Evolutionary conservation across 2,888 invertebrate species (phyloP), one percentile per base, ranked within the genome.

Genomic region (Rhamnusium bicolor): DNA sequence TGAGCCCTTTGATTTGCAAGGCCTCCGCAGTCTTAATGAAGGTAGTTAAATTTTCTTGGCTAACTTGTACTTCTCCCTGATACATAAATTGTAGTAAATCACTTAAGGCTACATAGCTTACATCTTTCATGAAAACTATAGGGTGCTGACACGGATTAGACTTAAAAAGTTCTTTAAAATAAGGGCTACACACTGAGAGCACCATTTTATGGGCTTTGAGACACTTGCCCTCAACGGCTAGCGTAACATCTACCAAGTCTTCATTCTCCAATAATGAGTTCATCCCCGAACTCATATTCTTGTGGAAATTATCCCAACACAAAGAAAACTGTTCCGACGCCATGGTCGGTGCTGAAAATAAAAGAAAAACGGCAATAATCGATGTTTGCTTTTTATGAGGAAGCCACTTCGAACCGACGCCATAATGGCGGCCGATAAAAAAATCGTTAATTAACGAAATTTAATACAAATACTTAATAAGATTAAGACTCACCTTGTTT

Each of bases 301-400:
- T 91, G 88, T 92, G 92, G 90, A 93, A 93, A 89, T 93, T 93
- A 86, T 93, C 93, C 93, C 93, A 93, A 86, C 92, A 91, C 87
- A 93, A 89, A 86, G 93, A 93, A 86, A 92, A 92, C 87, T 92
- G 92, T 88, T 92, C 92, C 86, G 91, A 91, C 90, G 91, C 91
- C 87, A 87, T 88, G 73, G 83, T 82, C 82, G 84, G 83, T 65
- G 32, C 79, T 81, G 74, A 49, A 79, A 80, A 69, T 69, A 16
- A 63, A 54, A 69, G 29, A 72, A 72, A 70, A 67, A 67, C 7
- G 12, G 0, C 6, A 14, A 40, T 19, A 19, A 21, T 56, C 16
- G 40, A 67, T 14, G 8, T 5, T 24, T 16, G n/a, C 10, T 10
- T 53, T 63, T 24, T 12, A 18, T 18, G 1, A n/a, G 21, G 49